phyloP scores from a whole-genome alignment of 2,888 invertebrate species.

The Disparrhopalites patrizii region DNA sequence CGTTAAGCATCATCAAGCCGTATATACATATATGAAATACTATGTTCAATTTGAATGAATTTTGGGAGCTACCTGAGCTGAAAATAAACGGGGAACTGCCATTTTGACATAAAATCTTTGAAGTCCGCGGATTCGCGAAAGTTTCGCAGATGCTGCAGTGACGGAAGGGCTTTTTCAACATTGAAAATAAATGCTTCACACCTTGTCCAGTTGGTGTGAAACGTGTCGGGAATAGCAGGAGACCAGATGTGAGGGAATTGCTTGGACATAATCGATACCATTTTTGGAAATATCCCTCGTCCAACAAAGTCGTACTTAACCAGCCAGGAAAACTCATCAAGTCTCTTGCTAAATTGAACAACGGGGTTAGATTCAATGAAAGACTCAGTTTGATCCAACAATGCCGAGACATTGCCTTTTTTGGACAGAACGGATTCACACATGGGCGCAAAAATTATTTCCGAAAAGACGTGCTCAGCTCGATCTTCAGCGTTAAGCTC shows the following conservation, averaged over 20 bases:
- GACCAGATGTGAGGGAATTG: slow-evolving; percentile 47
- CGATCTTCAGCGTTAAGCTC: slow-evolving; percentile 40
- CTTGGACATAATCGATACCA: slow-evolving; percentile 38
- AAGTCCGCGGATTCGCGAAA: slow-evolving; percentile 54
- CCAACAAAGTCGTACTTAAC: slow-evolving; percentile 40
- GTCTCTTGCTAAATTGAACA: slow-evolving; percentile 32
- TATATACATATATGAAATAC: neutral
- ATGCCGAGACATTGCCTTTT: slow-evolving; percentile 43
- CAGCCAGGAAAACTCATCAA: slow-evolving; percentile 41
- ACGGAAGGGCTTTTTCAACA: slow-evolving; percentile 58
- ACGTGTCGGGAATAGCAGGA: slow-evolving; percentile 42
- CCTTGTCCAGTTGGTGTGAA: slow-evolving; percentile 44
- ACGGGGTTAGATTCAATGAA: slow-evolving; percentile 38
- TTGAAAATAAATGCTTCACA: slow-evolving; percentile 61
- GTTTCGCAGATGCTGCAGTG: slow-evolving; percentile 62
- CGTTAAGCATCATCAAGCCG: neutral
- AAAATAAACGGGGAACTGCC: slow-evolving; percentile 95
- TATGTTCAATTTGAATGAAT: neutral
- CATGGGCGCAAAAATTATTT: slow-evolving; percentile 39
- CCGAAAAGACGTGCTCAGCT: slow-evolving; percentile 42
- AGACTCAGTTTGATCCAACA: slow-evolving; percentile 45
- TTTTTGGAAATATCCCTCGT: slow-evolving; percentile 40
- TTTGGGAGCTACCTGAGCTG: slow-evolving; percentile 63
- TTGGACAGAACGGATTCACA: slow-evolving; percentile 42
- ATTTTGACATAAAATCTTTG: slow-evolving; percentile 73